These are phyloP conservation scores for Ellobium chinense DNA, from an alignment of 2,888 invertebrate species.

Conservation along the genomic window DNA sequence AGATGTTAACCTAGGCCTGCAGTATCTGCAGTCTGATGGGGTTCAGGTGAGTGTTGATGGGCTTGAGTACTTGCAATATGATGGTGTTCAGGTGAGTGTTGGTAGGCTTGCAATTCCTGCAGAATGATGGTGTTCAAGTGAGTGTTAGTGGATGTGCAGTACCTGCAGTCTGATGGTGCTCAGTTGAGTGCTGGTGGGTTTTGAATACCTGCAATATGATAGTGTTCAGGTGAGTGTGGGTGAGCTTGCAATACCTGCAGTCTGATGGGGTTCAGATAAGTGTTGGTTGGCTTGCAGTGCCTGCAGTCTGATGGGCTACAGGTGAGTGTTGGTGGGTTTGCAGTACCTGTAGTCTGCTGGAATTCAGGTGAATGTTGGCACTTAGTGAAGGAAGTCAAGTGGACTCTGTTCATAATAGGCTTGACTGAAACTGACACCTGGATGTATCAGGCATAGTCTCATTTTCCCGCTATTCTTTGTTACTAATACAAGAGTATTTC, in stretches of 20 bases:
- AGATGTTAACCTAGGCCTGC: slow-evolving; percentile 70
- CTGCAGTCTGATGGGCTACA: slow-evolving; percentile 52
- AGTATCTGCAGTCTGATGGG: slow-evolving; percentile 60
- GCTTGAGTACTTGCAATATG: slow-evolving; percentile 66
- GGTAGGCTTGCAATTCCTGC: slow-evolving; percentile 72
- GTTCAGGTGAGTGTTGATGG: slow-evolving; percentile 53
- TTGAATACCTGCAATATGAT: slow-evolving; percentile 66
- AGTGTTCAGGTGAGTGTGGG: slow-evolving; percentile 17
- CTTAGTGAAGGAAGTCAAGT: no score
- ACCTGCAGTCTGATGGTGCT: slow-evolving; percentile 56
- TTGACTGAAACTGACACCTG: no score
- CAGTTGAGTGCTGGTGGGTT: slow-evolving; percentile 54
- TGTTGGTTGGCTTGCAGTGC: slow-evolving; percentile 69
- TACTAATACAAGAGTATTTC: no score
- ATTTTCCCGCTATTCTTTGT: no score
- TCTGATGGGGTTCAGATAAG: slow-evolving; percentile 12
- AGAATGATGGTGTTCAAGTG: slow-evolving; percentile 36
- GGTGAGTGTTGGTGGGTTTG: no score
- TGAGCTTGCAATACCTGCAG: slow-evolving; percentile 70
- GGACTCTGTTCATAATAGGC: no score
- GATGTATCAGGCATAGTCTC: no score
- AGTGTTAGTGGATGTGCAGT: no score
- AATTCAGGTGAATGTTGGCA: slow-evolving; percentile 5
- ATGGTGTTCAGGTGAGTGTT: slow-evolving; percentile 19
- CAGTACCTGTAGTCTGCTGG: slow-evolving; percentile 61